Base-by-base conservation (phyloP, 2,888 invertebrate species). In the Ptychoptera contaminata region DNA sequence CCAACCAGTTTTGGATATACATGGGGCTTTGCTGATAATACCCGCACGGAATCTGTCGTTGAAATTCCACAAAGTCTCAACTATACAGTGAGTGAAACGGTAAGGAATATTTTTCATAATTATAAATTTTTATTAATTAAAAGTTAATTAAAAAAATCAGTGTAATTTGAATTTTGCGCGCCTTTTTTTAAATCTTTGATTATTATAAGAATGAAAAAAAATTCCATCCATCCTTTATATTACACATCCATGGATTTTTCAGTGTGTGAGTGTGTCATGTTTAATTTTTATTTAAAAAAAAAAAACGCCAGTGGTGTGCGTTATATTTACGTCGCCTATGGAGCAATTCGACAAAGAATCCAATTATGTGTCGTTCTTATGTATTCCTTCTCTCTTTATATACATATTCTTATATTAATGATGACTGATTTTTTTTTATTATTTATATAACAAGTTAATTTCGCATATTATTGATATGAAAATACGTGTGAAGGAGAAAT, bases 1-100 rank as follows among this genome's bases (percentile, higher is more conserved):
- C 61, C 61, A 53, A 59, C 63, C 42, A 58, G 58, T 58, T 65
- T 66, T 51, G 66, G 65, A 53, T 65, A 65, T 52, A 59, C 65
- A 51, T 65, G 65, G 65, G 62, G 64, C 47, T 65, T 66, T 54
- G 58, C 65, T 51, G 65, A 64, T 55, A 65, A 64, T 55, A 58
- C 60, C 47, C 59, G 61, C 48, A 57, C 63, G 49, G 65, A 66
- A 54, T 63, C 63, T 48, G 65, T 66, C 46, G 61, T 66, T 52
- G 65, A 65, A 55, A 65, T 65, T 57, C 62, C 65, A 50, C 65
- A 65, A 47, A 65, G 65, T 54, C 63, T 65, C 50, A 65, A 66
- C 55, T 65, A 65, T 51, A 66, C 65, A 47, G 66, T 65, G 53
- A 62, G 65, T 55, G 66, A 65, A 54, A 59, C 65, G 59, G 66